A percentile compares a stretch with the other conserved stretches of the same genome.
phyloP scores from a whole-genome alignment of 1,140 invertebrate genomes.

The Agrilus planipennis region DNA sequence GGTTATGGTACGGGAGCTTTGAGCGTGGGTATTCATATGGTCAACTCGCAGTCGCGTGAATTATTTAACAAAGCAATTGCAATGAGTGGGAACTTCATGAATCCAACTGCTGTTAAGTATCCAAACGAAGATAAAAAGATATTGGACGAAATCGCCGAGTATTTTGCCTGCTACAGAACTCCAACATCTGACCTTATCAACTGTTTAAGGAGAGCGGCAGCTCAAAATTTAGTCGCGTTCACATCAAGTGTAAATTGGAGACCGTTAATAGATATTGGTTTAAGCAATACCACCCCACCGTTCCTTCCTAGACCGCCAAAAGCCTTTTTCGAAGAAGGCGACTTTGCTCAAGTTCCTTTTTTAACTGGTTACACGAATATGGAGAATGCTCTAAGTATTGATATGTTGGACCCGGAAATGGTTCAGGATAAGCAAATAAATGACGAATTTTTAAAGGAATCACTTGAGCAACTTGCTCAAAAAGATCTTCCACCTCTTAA shows the following conservation, averaged over 20 bases:
- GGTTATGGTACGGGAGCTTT: conserved; percentile 73
- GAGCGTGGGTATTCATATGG: conserved; percentile 58
- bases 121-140: conserved; percentile 39
- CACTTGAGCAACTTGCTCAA: conserved; percentile 47
- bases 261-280: conserved; percentile 56
- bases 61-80: conserved; percentile 53
- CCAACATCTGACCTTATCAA: conserved; percentile 50
- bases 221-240: conserved; percentile 44
- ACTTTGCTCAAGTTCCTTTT: conserved; percentile 51
- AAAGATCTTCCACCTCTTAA: conserved; percentile 41
- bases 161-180: conserved; percentile 51
- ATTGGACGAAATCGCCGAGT: conserved; percentile 39
- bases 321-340: conserved; percentile 44
- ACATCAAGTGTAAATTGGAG: conserved; percentile 55
- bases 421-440: conserved; percentile 40
- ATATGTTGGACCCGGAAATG: conserved; percentile 41
- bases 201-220: conserved; percentile 50
- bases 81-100: conserved; percentile 61
- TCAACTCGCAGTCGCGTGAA: conserved; percentile 45
- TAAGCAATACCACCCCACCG: conserved; percentile 49
- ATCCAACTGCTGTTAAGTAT: conserved; percentile 41
- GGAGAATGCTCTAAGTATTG: conserved; percentile 54
- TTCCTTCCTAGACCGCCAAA: conserved; percentile 54
- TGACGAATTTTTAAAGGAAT: conserved; percentile 42
- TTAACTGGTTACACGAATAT: conserved; percentile 65